phyloP scores from a whole-genome alignment of 2,113 vertebrate genomes.

The Bagarius yarrelli region DNA sequence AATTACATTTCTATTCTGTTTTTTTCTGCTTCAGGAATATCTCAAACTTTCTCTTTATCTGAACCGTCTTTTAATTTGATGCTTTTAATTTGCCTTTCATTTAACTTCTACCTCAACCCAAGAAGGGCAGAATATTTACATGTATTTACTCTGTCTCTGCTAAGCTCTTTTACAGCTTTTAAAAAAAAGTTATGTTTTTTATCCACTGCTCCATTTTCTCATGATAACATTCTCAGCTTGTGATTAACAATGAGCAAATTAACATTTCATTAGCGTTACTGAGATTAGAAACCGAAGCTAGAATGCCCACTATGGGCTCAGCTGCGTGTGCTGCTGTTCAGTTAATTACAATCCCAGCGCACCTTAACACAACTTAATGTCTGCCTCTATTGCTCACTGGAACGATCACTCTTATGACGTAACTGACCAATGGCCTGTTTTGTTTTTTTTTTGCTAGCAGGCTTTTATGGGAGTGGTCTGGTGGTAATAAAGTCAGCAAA shows the following conservation, averaged over 20 bases:
- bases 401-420: slow-evolving; percentile 1
- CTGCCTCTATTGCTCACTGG: not conserved
- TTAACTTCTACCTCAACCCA: not conserved
- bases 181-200: slow-evolving; percentile 19
- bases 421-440: not conserved
- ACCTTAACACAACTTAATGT: slow-evolving; percentile 38
- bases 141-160: not conserved
- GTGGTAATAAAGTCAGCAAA: slow-evolving; percentile 25
- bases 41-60: not conserved
- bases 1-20: not conserved
- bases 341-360: slow-evolving; percentile 58
- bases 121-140: not conserved
- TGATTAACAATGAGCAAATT: slow-evolving; percentile 25
- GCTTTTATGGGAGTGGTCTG: slow-evolving; percentile 5
- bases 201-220: slow-evolving; percentile 41
- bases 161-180: not conserved
- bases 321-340: slow-evolving; percentile 51
- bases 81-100: not conserved
- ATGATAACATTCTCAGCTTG: slow-evolving; percentile 1
- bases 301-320: slow-evolving; percentile 53
- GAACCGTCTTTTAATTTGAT: not conserved
- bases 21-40: not conserved
- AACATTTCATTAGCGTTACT: slow-evolving; percentile 51
- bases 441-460: not conserved
- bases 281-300: slow-evolving; percentile 37